Evolutionary conservation across 2,888 invertebrate species (phyloP), one percentile per base, ranked within the genome.

Genomic region (Drosophila atripex): DNA sequence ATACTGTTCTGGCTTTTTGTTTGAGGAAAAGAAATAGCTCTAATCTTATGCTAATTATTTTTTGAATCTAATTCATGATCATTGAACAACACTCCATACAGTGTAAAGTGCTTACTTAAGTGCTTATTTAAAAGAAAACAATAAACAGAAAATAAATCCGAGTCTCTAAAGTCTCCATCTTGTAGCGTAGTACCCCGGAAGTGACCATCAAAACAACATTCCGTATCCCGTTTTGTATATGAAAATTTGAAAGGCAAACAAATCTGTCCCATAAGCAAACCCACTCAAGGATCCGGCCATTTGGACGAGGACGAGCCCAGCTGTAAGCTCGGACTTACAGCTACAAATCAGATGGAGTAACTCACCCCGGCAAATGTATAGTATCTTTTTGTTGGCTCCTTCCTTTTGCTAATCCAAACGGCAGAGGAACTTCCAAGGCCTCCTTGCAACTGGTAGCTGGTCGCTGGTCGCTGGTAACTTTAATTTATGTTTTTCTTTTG

Each of bases 381-480:
- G 14, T n/a, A 38, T 52, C 9, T 43, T 8, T 46, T 3, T 32
- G 16, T 53, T 14, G 25, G n/a, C 14, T 55, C 30, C 51, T 35
- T 39, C 32, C 64, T 52, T 54, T 63, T 64, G 78, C 68, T 77
- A 77, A 77, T 77, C 77, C 77, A 69, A 77, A 64, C 54, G 68
- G 56, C 56, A 23, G 63, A 35, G 14, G 21, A 72, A 74, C 55
- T 72, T 64, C 51, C 51, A 63, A 66, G 75, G 58, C 53, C 46
- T 54, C 38, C 46, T 43, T 49, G 43, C 55, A 3, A 8, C 56
- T 16, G 25, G 35, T 35, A 8, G 25, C 41, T 9, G 12, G 38
- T 38, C 12, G 35, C 18, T 65, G 46, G 32, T 71, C 12, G 35
- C 18, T 65, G 46, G 32, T 71, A 51, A 79, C 52, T 71, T 78